Conservation (phyloP, 1,140 invertebrate species). For the Drosophila aff. region DNA sequence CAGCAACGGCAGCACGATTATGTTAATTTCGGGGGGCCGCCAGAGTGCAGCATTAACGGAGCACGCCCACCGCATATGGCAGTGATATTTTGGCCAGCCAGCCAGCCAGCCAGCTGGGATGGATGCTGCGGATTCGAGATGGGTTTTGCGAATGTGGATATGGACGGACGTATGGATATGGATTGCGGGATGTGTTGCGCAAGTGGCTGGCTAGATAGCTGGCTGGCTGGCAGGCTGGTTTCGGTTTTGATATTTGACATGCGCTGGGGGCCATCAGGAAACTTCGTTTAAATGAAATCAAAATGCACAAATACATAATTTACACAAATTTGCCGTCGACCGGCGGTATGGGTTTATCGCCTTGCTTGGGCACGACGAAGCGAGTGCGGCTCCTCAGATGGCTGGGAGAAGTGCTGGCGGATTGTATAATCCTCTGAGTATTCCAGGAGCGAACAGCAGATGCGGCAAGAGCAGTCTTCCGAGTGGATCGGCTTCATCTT, state of each 20-base stretch:
- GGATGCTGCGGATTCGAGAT: constrained; percentile 43
- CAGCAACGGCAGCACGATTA: constrained; percentile 69
- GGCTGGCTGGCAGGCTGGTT: constrained; percentile 45
- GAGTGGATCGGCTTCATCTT: not conserved
- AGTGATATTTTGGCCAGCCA: constrained; percentile 70
- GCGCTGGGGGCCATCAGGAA: constrained; percentile 81
- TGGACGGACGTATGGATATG: constrained; percentile 53
- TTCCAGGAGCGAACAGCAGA: constrained; percentile 29
- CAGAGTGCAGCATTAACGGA: constrained; percentile 71
- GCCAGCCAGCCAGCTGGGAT: constrained; percentile 43
- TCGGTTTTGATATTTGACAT: constrained; percentile 81
- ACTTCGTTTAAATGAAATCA: constrained; percentile 84
- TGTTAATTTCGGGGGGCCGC: constrained; percentile 71
- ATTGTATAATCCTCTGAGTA: constrained; percentile 45
- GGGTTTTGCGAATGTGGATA: constrained; percentile 40
- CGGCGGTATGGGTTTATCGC: constrained; percentile 51
- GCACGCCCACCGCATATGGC: constrained; percentile 82
- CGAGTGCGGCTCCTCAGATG: constrained; percentile 27
- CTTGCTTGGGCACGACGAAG: constrained; percentile 40
- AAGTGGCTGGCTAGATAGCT: constrained; percentile 50
- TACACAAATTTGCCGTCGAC: constrained; percentile 75
- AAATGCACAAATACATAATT: constrained; percentile 84
- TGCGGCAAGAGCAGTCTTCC: constrained; percentile 13
- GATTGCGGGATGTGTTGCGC: constrained; percentile 71
- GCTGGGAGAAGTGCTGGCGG: constrained; percentile 35